phyloP scores from a whole-genome alignment of 2,888 invertebrate genomes.

The Megalurothrips usitatus region DNA sequence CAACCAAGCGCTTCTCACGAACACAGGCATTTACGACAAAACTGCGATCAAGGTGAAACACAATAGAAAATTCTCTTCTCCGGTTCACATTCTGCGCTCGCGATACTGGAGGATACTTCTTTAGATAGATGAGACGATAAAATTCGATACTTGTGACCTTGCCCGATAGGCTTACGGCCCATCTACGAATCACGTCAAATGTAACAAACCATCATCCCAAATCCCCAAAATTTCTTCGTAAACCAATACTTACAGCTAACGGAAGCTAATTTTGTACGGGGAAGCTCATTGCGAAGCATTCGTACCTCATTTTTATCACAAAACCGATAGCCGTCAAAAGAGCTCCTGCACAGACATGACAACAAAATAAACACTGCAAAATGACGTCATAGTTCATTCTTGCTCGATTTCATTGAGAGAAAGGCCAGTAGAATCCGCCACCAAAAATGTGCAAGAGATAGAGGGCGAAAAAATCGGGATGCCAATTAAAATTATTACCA shows the following conservation, averaged over 20 bases:
- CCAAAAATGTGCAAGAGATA: no score
- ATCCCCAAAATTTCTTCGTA: no score
- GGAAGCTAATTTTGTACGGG: no score
- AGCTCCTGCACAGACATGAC: slow-evolving; percentile 16
- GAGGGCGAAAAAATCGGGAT: no score
- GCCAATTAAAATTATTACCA: no score
- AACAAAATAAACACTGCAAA: slow-evolving; percentile 27
- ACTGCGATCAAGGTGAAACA: no score
- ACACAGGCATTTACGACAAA: no score
- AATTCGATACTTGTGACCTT: slow-evolving; percentile 20
- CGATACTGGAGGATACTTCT: neutral
- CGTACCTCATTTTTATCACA: neutral
- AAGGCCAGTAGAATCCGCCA: no score
- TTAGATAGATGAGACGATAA: neutral
- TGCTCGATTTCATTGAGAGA: neutral
- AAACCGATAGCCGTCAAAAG: slow-evolving; percentile 17
- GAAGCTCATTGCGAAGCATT: neutral
- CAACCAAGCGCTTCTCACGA: neutral
- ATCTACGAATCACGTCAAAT: neutral
- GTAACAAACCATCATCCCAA: no score
- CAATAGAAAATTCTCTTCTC: no score
- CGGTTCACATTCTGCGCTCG: no score
- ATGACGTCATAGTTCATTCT: slow-evolving; percentile 13
- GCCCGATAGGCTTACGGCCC: slow-evolving; percentile 5
- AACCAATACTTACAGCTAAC: no score